Evolutionary conservation across 2,888 invertebrate species (phyloP).

Genomic region (Elegia similella): DNA sequence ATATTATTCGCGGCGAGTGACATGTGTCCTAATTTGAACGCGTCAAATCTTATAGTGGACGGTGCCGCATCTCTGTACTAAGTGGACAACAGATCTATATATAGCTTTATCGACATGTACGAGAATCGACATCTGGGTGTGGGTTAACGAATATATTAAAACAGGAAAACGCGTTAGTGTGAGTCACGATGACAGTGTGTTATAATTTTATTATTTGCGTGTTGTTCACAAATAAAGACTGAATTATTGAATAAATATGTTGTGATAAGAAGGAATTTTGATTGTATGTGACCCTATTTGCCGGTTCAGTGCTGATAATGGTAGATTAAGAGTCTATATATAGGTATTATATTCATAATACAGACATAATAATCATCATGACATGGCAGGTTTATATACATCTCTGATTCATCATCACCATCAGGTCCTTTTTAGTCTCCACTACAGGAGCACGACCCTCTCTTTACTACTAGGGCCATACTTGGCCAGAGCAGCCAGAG

Average conservation of each 20-base stretch:
- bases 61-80: conserved; percentile 44
- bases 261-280: conserved; percentile 14
- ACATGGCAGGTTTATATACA: too few species aligned
- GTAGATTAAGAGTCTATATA: neutral
- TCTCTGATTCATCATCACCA: too few species aligned
- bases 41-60: conserved; percentile 46
- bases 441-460: too few species aligned
- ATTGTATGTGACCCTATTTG: conserved; percentile 14
- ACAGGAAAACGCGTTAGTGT: neutral
- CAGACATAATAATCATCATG: too few species aligned
- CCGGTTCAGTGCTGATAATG: neutral
- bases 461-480: too few species aligned
- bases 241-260: conserved; percentile 10
- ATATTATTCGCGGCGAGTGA: conserved; percentile 55
- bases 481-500: too few species aligned
- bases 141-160: conserved; percentile 4
- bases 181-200: conserved; percentile 1
- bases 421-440: too few species aligned
- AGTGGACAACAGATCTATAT: conserved; percentile 6
- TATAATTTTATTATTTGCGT: neutral
- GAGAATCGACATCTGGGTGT: neutral
- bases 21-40: conserved; percentile 48
- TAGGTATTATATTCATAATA: neutral
- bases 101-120: neutral
- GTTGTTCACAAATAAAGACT: conserved; percentile 4